Evolutionary conservation across 2,797 vertebrate genomes (phyloP).

Genomic region (Mastacembelus armatus): DNA sequence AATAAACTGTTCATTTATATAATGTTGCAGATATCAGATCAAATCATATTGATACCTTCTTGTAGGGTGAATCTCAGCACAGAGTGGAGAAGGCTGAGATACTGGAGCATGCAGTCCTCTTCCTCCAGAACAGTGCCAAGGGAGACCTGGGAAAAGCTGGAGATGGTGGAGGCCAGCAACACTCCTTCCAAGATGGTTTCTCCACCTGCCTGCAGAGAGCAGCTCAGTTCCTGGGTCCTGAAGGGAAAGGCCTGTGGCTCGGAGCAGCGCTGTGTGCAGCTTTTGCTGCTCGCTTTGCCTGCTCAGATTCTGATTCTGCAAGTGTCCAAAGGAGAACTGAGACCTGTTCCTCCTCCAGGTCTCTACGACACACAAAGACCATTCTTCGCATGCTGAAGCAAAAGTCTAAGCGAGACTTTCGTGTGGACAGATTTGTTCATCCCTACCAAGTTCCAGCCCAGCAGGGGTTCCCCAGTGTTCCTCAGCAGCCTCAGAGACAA

Average conservation of each 20-base stretch:
- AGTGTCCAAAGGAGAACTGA: neutral
- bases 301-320: slow-evolving; percentile 27
- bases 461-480: slow-evolving; percentile 5
- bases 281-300: slow-evolving; percentile 36
- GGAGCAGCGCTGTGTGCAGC: slow-evolving; percentile 43
- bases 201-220: slow-evolving; percentile 74
- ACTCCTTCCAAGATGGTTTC: slow-evolving; percentile 72
- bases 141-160: neutral
- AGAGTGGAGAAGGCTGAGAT: slow-evolving; percentile 90
- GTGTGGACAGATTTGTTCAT: neutral
- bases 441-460: slow-evolving; percentile 7
- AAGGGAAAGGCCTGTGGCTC: slow-evolving; percentile 58
- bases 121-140: slow-evolving; percentile 74
- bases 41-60: slow-evolving; percentile 9
- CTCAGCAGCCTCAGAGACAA: slow-evolving; percentile 33
- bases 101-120: slow-evolving; percentile 86
- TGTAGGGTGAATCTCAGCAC: slow-evolving; percentile 79
- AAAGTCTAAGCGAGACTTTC: slow-evolving; percentile 28
- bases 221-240: slow-evolving; percentile 68
- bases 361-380: slow-evolving; percentile 43
- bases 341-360: slow-evolving; percentile 16
- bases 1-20: too few relatives aligned
- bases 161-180: slow-evolving; percentile 24
- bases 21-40: neutral
- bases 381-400: slow-evolving; percentile 54